Evolutionary conservation across 2,113 vertebrate genomes (phyloP).

Genomic region (Sapajus apella): DNA sequence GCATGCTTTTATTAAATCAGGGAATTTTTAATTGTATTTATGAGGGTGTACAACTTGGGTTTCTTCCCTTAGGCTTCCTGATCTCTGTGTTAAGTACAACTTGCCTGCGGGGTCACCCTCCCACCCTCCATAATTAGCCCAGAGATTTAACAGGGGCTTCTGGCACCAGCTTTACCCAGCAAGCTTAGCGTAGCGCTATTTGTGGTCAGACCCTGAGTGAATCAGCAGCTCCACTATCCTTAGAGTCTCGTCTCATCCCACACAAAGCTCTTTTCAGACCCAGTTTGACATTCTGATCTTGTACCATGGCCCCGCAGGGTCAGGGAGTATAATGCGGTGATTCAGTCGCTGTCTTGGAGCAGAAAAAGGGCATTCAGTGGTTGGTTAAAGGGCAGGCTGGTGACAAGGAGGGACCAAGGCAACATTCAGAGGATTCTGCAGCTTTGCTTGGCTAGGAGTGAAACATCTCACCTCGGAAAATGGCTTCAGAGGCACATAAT

Average conservation of each 20-base stretch:
- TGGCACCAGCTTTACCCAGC: neutral
- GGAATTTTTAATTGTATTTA: constrained; percentile 48
- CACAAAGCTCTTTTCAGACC: constrained; percentile 59
- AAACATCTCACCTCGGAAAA: neutral
- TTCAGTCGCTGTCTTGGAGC: constrained; percentile 11
- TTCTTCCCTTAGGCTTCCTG: constrained; percentile 26
- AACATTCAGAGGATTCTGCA: neutral
- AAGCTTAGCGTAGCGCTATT: neutral
- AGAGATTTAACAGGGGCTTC: neutral
- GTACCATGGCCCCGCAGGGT: constrained; percentile 28
- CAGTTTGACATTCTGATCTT: constrained; percentile 62
- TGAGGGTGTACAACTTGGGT: constrained; percentile 30
- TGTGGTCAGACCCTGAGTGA: neutral
- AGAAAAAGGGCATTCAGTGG: neutral
- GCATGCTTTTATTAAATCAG: constrained; percentile 64
- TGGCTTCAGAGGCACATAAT: neutral
- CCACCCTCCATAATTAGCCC: neutral
- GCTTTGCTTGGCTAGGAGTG: neutral
- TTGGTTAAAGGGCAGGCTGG: neutral
- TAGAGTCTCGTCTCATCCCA: neutral
- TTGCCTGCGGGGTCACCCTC: neutral
- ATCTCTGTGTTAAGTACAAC: constrained; percentile 27
- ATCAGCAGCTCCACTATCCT: constrained; percentile 20
- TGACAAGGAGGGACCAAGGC: neutral
- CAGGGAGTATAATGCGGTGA: constrained; percentile 25